These are phyloP conservation scores for Parascotia fuliginaria DNA, from an alignment of 2,888 invertebrate genomes.

Conservation along the genomic window DNA sequence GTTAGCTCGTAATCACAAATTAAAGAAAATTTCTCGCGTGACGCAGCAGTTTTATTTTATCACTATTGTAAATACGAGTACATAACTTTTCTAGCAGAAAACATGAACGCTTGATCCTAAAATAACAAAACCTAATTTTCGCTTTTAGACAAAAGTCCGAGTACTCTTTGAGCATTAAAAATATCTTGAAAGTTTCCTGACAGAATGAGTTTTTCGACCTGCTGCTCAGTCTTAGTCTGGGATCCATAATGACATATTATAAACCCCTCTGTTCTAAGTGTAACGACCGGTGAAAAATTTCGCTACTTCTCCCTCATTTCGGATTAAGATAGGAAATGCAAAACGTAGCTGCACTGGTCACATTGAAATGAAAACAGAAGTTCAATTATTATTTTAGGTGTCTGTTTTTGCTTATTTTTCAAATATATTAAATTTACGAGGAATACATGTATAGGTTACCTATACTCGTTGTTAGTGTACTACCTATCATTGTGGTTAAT, in stretches of 20 bases:
- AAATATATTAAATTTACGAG: no score
- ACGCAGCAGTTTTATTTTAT: slow-evolving; percentile 31
- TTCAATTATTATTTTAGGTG: not conserved
- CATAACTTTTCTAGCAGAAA: slow-evolving; percentile 16
- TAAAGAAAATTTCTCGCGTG: not conserved
- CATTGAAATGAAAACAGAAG: not conserved
- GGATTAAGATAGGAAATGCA: slow-evolving; percentile 46
- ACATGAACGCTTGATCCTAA: slow-evolving; percentile 5
- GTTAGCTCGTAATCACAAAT: not conserved
- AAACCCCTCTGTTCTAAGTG: slow-evolving; percentile 25
- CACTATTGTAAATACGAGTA: slow-evolving; percentile 25
- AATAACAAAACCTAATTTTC: slow-evolving; percentile 5
- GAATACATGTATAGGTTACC: no score
- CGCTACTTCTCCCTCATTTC: slow-evolving; percentile 32
- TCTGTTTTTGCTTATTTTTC: not conserved
- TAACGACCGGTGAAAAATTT: slow-evolving; percentile 46
- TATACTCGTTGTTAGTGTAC: not conserved
- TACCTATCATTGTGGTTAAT: not conserved
- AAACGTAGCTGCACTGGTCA: slow-evolving; percentile 27
- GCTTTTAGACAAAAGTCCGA: not conserved
- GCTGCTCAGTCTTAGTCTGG: slow-evolving; percentile 6
- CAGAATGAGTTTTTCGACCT: slow-evolving; percentile 18
- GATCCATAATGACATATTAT: slow-evolving; percentile 6
- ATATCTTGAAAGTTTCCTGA: not conserved
- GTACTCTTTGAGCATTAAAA: not conserved